Percentiles rank a stretch among this genome's conserved stretches.
Evolutionary conservation across 1,140 invertebrate species (phyloP).

Genomic region (Drosophila oshimai): DNA sequence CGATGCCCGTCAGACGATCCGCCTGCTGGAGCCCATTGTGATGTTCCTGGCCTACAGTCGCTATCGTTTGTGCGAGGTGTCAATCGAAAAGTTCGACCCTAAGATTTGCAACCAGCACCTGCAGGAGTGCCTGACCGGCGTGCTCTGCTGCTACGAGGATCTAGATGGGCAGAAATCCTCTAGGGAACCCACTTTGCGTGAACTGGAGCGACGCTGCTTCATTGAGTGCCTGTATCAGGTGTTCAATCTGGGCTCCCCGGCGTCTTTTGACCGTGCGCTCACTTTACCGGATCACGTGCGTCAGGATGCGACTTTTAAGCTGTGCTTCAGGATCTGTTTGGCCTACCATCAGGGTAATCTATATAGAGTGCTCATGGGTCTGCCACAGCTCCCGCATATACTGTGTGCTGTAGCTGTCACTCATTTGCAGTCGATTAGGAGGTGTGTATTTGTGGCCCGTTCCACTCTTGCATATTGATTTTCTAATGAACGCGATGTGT

Average conservation of each 20-base stretch:
- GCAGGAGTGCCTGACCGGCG: conserved; percentile 85
- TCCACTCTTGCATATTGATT: conserved; percentile 10
- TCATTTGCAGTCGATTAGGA: conserved; percentile 83
- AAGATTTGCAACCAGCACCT: conserved; percentile 86
- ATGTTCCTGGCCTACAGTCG: conserved; percentile 87
- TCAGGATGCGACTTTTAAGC: conserved; percentile 40
- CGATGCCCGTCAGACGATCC: conserved; percentile 82
- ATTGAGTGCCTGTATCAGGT: conserved; percentile 85
- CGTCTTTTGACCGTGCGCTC: conserved; percentile 83
- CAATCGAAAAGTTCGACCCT: conserved; percentile 84
- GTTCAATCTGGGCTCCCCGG: conserved; percentile 83
- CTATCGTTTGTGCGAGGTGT: conserved; percentile 85
- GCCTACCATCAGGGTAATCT: conserved; percentile 84
- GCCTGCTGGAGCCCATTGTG: conserved; percentile 87
- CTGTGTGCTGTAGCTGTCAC: conserved; percentile 82
- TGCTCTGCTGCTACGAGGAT: conserved; percentile 85
- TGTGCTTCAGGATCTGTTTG: conserved; percentile 83
- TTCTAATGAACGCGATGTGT: neutral
- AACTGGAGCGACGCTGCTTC: conserved; percentile 54
- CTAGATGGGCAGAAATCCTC: conserved; percentile 54
- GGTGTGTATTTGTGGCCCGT: conserved; percentile 67
- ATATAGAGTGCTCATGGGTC: conserved; percentile 77
- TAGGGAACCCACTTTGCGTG: conserved; percentile 18
- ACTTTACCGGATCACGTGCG: conserved; percentile 46
- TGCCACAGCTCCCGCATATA: conserved; percentile 83